Evolutionary conservation across 1,140 invertebrate genomes (phyloP).

Genomic region (Ostrea edulis): DNA sequence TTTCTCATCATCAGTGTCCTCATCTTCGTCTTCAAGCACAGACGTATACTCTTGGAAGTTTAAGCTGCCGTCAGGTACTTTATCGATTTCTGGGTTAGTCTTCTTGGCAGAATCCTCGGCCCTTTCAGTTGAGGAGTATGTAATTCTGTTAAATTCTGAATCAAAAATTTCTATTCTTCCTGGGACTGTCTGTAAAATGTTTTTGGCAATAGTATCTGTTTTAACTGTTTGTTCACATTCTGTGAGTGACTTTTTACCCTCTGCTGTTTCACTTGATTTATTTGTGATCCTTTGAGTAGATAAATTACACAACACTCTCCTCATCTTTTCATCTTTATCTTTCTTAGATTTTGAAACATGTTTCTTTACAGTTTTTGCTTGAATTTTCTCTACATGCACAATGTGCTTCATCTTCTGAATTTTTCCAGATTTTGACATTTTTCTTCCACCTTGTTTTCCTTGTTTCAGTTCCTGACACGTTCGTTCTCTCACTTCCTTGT

Average conservation of each 20-base stretch:
- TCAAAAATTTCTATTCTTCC: constrained; percentile 24
- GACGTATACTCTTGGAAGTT: background rate
- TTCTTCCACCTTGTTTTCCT: background rate
- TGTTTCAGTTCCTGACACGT: background rate
- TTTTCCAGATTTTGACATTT: constrained; percentile 1
- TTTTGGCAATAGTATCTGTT: constrained; percentile 8
- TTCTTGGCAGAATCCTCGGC: background rate
- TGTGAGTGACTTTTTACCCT: background rate
- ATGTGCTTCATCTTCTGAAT: background rate
- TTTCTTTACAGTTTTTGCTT: background rate
- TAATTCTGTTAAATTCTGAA: background rate
- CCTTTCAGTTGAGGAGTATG: background rate
- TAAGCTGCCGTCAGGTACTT: background rate
- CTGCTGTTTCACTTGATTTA: background rate
- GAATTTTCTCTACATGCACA: background rate
- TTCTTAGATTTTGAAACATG: background rate
- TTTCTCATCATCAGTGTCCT: background rate
- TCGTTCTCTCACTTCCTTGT: background rate
- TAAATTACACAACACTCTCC: background rate
- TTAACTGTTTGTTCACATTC: background rate
- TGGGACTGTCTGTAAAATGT: constrained; percentile 1
- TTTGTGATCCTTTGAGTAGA: background rate
- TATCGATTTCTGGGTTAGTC: background rate
- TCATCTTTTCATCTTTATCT: background rate
- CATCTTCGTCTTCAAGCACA: background rate